Conservation (phyloP, 2,888 invertebrate genomes). For the Cryptus armator region DNA sequence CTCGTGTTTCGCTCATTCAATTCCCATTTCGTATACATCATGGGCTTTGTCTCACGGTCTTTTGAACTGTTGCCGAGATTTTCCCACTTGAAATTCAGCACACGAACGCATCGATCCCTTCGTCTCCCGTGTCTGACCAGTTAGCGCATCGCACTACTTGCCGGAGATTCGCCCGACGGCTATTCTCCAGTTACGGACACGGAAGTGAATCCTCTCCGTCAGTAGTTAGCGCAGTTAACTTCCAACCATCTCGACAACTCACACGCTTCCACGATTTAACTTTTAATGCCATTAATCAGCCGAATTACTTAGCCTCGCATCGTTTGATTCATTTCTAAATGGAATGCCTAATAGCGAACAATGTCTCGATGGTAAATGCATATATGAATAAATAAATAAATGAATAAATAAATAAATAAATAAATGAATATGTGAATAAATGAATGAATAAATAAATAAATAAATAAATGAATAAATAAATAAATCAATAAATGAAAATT, state of each 20-base stretch:
- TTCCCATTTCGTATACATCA: not conserved
- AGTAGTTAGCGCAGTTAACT: not conserved
- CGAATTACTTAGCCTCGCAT: not conserved
- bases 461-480: no score
- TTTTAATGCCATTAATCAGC: not conserved
- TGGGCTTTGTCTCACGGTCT: not conserved
- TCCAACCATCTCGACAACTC: not conserved
- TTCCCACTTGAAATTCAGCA: not conserved
- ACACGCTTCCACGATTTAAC: not conserved
- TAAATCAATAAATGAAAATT: no score
- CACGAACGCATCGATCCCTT: not conserved
- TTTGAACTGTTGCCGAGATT: not conserved
- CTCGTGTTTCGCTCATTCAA: not conserved
- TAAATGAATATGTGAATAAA: no score
- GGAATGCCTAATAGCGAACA: not conserved
- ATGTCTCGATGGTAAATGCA: no score
- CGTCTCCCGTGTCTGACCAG: constrained; percentile 4
- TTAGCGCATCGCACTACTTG: constrained; percentile 22
- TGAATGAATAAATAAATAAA: no score
- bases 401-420: no score
- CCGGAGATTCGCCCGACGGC: not conserved
- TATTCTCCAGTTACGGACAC: not conserved
- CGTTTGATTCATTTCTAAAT: not conserved
- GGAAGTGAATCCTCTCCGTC: not conserved
- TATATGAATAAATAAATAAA: no score